Percentiles rank a stretch among this genome's conserved stretches.
phyloP scores from a whole-genome alignment of 2,113 vertebrate species.

The Tiliqua scincoides region DNA sequence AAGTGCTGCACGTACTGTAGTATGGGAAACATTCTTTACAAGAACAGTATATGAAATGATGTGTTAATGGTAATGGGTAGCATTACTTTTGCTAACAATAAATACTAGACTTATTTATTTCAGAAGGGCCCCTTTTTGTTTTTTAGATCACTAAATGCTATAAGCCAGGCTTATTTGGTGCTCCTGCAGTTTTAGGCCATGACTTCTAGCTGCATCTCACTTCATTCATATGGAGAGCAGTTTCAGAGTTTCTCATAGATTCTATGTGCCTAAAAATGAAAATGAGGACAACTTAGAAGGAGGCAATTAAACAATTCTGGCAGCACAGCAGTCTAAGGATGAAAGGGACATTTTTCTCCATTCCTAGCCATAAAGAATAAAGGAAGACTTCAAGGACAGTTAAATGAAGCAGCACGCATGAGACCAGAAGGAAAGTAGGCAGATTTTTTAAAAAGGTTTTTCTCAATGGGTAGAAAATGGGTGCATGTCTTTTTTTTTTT shows the following conservation, averaged over 20 bases:
- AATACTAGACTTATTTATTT: neutral
- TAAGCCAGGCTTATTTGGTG: neutral
- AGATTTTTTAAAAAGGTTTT: conserved; percentile 32
- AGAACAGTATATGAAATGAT: no score
- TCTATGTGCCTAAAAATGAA: conserved; percentile 30
- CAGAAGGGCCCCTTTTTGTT: neutral
- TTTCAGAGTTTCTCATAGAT: neutral
- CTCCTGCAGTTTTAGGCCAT: neutral
- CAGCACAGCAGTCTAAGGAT: conserved; percentile 47
- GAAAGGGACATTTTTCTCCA: conserved; percentile 43
- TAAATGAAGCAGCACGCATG: neutral
- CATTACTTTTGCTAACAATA: neutral
- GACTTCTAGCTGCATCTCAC: neutral
- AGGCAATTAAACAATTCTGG: conserved; percentile 28
- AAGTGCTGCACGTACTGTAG: no score
- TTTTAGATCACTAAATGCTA: no score
- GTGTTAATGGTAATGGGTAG: no score
- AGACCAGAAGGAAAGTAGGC: conserved; percentile 41
- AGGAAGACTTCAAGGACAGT: conserved; percentile 25
- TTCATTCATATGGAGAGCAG: neutral
- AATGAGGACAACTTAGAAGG: conserved; percentile 48
- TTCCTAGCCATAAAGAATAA: conserved; percentile 46
- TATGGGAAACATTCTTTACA: no score
- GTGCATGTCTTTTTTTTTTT: neutral
- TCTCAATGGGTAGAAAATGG: conserved; percentile 34